Conservation (phyloP, 2,113 vertebrate species). For the Alectura lathami region DNA sequence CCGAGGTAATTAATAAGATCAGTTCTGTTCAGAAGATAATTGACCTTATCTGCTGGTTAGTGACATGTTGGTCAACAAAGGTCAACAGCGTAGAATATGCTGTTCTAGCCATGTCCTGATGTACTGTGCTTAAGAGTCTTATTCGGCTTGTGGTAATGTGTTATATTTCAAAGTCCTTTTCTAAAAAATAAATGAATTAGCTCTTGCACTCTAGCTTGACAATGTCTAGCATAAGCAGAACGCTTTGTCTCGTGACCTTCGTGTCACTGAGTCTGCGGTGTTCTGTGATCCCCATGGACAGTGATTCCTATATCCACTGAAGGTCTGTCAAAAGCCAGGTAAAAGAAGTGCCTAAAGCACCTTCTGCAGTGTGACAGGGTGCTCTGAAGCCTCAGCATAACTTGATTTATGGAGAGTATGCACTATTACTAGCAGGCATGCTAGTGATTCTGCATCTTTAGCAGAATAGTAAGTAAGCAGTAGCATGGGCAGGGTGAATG, state of each 20-base stretch:
- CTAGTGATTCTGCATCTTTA: not conserved
- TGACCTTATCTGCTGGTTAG: not conserved
- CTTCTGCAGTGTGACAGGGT: not conserved
- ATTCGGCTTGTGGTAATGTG: not conserved
- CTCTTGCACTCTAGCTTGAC: not conserved
- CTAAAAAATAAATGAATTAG: not conserved
- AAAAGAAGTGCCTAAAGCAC: not conserved
- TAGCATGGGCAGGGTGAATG: not conserved
- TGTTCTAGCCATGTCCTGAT: not conserved
- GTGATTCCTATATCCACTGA: not conserved
- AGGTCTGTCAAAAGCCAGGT: not conserved
- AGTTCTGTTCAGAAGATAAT: not conserved
- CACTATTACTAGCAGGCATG: not conserved
- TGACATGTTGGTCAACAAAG: not conserved
- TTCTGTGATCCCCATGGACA: not conserved
- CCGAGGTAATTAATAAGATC: not conserved
- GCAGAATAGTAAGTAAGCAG: not conserved
- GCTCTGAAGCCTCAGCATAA: not conserved
- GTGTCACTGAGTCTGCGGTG: accelerated
- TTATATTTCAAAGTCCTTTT: not conserved
- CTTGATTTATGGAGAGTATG: not conserved
- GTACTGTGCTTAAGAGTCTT: not conserved
- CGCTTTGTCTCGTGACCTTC: not conserved
- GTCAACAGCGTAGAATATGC: not conserved
- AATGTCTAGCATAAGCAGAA: not conserved